Evolutionary conservation across 2,888 invertebrate species (phyloP).

Genomic region (Incurvaria masculella): DNA sequence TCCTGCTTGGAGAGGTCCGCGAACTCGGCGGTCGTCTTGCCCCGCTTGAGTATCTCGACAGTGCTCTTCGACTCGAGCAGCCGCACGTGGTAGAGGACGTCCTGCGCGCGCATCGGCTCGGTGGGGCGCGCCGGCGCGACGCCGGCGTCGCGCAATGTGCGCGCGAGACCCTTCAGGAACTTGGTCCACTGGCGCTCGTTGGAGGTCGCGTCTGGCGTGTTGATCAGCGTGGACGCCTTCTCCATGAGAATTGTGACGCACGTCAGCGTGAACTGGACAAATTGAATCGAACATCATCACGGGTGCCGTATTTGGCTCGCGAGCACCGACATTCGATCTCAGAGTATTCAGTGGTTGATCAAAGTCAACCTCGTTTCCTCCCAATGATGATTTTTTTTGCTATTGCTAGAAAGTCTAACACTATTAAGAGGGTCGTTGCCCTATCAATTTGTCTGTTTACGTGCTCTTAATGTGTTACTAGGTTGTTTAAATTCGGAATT

Average conservation of each 20-base stretch:
- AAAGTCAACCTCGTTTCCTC: too few species aligned
- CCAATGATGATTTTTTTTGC: too few species aligned
- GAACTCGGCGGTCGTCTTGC: slow-evolving; percentile 35
- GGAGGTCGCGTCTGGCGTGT: slow-evolving; percentile 39
- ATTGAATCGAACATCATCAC: too few species aligned
- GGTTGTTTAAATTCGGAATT: too few species aligned
- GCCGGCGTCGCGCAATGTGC: slow-evolving; percentile 37
- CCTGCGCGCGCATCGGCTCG: slow-evolving; percentile 25
- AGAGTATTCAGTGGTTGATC: too few species aligned
- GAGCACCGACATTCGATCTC: too few species aligned
- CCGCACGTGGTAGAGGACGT: slow-evolving; percentile 30
- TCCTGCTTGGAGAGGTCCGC: slow-evolving; percentile 37
- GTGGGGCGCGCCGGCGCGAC: slow-evolving; percentile 31
- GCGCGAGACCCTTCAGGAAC: slow-evolving; percentile 50
- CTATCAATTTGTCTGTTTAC: too few species aligned
- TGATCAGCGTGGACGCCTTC: slow-evolving; percentile 30
- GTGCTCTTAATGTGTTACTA: too few species aligned
- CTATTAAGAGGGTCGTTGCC: too few species aligned
- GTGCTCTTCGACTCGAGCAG: slow-evolving; percentile 38
- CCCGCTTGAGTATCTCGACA: slow-evolving; percentile 41
- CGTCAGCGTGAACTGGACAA: slow-evolving; percentile 37
- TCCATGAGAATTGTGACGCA: slow-evolving; percentile 40
- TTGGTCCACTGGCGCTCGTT: slow-evolving; percentile 52
- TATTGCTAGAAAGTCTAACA: too few species aligned
- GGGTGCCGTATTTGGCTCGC: too few species aligned